phyloP scores from a whole-genome alignment of 2,888 invertebrate species.

The Cataglyphis cursor region DNA sequence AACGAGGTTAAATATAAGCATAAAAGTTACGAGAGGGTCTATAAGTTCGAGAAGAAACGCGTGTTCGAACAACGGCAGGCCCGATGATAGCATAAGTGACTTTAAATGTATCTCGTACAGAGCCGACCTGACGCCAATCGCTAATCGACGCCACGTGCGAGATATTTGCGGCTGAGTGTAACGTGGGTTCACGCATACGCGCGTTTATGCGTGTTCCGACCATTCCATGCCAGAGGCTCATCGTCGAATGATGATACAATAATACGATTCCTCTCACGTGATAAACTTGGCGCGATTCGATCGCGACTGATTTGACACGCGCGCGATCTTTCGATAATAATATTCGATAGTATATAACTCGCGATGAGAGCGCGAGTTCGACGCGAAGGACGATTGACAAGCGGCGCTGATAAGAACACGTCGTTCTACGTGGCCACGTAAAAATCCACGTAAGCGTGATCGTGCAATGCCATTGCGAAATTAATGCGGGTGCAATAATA shows the following conservation, averaged over 20 bases:
- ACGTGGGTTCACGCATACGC: constrained; percentile 40
- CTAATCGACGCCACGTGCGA: constrained; percentile 75
- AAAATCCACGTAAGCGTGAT: constrained; percentile 36
- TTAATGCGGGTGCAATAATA: constrained; percentile 28
- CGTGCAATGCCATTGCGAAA: neutral
- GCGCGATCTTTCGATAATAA: neutral
- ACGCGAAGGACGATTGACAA: constrained; percentile 22
- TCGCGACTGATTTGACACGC: constrained; percentile 9
- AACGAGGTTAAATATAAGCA: constrained; percentile 50
- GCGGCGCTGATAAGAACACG: constrained; percentile 61
- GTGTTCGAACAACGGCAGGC: neutral
- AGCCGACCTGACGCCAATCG: constrained; percentile 52
- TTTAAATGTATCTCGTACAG: constrained; percentile 41
- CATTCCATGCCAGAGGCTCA: constrained; percentile 2
- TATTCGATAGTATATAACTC: constrained; percentile 1
- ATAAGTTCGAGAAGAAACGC: constrained; percentile 40
- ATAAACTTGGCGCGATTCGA: neutral
- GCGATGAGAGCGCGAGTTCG: neutral
- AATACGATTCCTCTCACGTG: neutral
- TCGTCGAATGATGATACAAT: neutral
- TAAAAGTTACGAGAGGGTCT: constrained; percentile 33
- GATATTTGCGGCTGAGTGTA: constrained; percentile 64
- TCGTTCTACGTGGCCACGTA: constrained; percentile 56
- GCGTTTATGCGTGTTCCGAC: constrained; percentile 30
- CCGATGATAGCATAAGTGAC: neutral